phyloP scores from a whole-genome alignment of 1,140 invertebrate genomes.

The Anastrepha ludens region DNA sequence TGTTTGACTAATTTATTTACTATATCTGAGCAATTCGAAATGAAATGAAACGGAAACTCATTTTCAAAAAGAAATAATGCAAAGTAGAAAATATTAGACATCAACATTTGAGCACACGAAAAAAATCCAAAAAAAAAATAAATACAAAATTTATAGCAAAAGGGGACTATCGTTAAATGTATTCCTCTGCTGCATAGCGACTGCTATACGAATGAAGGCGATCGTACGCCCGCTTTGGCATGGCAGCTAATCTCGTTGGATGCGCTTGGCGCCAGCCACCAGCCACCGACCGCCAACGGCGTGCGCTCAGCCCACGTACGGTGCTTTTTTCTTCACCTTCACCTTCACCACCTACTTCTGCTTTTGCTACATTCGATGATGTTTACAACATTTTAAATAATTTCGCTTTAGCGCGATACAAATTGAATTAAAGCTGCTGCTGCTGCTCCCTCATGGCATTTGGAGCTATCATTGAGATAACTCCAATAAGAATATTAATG shows the following conservation, averaged over 20 bases:
- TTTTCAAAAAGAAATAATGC: constrained; percentile 61
- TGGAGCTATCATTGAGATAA: constrained; percentile 4
- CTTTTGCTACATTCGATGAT: neutral
- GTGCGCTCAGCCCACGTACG: neutral
- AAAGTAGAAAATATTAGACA: neutral
- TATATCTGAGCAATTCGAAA: constrained; percentile 56
- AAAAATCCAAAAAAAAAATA: constrained; percentile 39
- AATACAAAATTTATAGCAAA: neutral
- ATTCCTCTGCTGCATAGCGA: neutral
- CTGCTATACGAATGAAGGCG: neutral
- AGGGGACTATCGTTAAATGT: neutral
- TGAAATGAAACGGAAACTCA: constrained; percentile 74
- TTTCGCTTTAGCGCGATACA: constrained; percentile 23
- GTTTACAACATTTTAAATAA: constrained; percentile 31
- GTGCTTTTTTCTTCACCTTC: neutral
- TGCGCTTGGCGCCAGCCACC: constrained; percentile 36
- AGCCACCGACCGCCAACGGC: constrained; percentile 39
- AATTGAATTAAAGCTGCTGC: constrained; percentile 7
- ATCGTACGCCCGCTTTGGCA: neutral
- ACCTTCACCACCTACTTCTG: constrained; percentile 25
- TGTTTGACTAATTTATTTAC: constrained; percentile 59
- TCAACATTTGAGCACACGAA: neutral
- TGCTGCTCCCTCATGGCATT: neutral
- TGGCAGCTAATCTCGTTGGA: neutral
- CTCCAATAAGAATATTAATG: constrained; percentile 33